Base-by-base conservation (phyloP, 1,140 invertebrate species). In the Dreissena polymorpha region DNA sequence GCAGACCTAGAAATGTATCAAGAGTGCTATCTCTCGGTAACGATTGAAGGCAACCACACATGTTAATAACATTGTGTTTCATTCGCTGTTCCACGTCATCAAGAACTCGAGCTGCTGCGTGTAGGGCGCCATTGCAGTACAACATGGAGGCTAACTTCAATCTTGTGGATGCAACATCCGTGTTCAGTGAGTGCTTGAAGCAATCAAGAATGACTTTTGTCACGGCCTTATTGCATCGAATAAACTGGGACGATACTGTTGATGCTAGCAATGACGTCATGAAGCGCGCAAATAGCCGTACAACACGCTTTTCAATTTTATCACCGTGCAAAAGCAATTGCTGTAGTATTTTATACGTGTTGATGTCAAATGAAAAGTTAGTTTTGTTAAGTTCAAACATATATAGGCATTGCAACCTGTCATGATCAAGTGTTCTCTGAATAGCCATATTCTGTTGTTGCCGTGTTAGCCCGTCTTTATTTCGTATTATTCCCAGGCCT, bases 161-260 rank as follows among this genome's bases (percentile, higher is more conserved):
- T 60, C 57, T 60, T 18, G 16, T 60, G 21, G 57, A 60, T 60
- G 57, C 57, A n/a, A 60, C 57, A 60, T 60, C 57, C 57, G 57
- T 60, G 12, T 60, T 23, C 21, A 60, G 57, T 6, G 57, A 18
- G 16, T n/a, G 6, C 10, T 60, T 23, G 21, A 60, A 60, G 21
- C 16, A 23, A n/a, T 60, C 16, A 23, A 60, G 2, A n/a, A 60
- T 60, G 16, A n/a, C 57, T 23, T 18, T 60, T 60, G 16, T 3
- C 16, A 60, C 16, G 16, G 57, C 16, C 21, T 60, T 60, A 5
- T 23, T 2, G 16, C 57, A 39, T 39, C 39, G 39, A 39, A 39
- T 39, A 39, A 39, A 5, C 57, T 60, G 57, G 57, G 21, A 23
- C 3, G 57, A 60, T n/a, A 18, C 16, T 60, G 57, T n/a, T 12